Conservation (phyloP, 2,797 vertebrate genomes). For the Anas flavirostris region DNA sequence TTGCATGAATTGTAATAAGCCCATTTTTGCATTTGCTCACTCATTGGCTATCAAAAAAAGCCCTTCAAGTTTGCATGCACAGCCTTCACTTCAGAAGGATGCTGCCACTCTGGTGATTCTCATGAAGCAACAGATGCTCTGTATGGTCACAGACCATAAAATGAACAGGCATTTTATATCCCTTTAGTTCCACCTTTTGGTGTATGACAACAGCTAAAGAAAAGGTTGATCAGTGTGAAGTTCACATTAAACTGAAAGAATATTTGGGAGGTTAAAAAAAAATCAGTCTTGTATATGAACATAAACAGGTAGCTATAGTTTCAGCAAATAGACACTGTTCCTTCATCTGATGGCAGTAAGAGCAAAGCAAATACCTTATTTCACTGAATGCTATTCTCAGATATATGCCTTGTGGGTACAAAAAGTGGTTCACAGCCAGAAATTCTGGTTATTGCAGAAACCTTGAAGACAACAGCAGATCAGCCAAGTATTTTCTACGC, state of each 20-base stretch:
- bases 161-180: not conserved
- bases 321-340: not conserved
- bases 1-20: fast-evolving
- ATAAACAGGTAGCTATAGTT: not conserved
- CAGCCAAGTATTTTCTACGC: not conserved
- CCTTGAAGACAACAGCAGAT: not conserved
- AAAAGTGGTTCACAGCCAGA: not conserved
- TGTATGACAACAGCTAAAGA: not conserved
- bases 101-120: not conserved
- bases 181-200: not conserved
- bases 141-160: not conserved
- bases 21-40: not conserved
- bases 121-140: not conserved
- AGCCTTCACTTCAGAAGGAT: not conserved
- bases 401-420: not conserved
- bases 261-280: not conserved
- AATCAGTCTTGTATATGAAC: not conserved
- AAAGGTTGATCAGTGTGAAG: not conserved
- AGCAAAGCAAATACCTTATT: not conserved
- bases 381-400: not conserved
- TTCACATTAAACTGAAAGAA: not conserved
- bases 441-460: not conserved
- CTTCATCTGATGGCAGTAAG: not conserved
- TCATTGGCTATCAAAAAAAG: not conserved
- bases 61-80: not conserved